These are phyloP conservation scores for Biston betularia DNA, from an alignment of 2,888 invertebrate genomes.

Conservation along the genomic window DNA sequence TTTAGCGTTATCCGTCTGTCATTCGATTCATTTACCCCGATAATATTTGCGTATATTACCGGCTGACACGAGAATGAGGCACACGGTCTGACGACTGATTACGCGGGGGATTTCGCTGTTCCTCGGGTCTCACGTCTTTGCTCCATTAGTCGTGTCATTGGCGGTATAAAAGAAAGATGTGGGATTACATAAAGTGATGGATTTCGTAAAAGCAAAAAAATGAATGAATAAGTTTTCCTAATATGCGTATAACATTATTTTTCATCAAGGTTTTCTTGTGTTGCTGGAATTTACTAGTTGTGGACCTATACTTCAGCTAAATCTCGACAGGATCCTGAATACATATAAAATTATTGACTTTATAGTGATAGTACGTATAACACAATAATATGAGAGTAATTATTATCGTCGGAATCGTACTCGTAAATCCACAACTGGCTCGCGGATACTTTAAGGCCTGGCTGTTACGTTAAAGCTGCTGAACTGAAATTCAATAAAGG, in stretches of 20 bases:
- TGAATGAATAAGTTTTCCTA: neutral
- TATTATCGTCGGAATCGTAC: neutral
- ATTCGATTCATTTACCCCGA: conserved; percentile 64
- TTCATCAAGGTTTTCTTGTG: neutral
- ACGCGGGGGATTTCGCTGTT: conserved; percentile 60
- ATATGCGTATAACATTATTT: neutral
- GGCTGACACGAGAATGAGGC: conserved; percentile 60
- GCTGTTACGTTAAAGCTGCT: neutral
- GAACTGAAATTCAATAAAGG: conserved; percentile 23
- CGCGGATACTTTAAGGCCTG: no score
- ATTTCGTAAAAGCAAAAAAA: conserved; percentile 10
- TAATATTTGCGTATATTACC: conserved; percentile 53
- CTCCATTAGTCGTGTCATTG: conserved; percentile 25
- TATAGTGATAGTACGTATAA: neutral
- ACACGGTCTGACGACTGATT: conserved; percentile 66
- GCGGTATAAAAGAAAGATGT: conserved; percentile 10
- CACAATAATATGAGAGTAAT: neutral
- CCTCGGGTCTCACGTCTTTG: conserved; percentile 31
- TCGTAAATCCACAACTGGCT: neutral
- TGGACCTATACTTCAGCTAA: neutral
- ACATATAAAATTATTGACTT: neutral
- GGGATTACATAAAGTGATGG: conserved; percentile 27
- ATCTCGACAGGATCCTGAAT: neutral
- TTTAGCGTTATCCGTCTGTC: conserved; percentile 78
- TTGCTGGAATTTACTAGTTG: neutral